Conservation (phyloP, 2,888 invertebrate genomes). For the Acrobasis repandana region DNA sequence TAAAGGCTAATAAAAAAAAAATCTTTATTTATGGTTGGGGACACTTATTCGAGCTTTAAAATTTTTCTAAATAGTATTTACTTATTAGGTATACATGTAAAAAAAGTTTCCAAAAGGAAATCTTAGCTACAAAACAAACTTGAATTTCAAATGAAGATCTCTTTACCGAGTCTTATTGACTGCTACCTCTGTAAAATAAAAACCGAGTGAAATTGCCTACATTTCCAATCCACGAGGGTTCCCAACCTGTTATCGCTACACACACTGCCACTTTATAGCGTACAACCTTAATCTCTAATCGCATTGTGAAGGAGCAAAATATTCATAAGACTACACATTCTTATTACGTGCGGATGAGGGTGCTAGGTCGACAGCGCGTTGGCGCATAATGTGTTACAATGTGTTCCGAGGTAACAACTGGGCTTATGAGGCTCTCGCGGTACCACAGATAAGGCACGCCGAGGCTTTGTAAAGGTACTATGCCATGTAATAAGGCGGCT, state of each 20-base stretch:
- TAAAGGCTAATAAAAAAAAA: no score
- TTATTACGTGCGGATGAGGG: slow-evolving; percentile 66
- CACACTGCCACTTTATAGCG: background rate
- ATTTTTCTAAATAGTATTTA: no score
- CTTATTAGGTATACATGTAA: no score
- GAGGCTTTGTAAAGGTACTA: slow-evolving; percentile 69
- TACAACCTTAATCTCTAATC: slow-evolving; percentile 46
- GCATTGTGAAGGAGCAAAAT: slow-evolving; percentile 60
- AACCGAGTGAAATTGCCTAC: slow-evolving; percentile 2
- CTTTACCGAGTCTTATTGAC: background rate
- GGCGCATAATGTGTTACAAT: slow-evolving; percentile 77
- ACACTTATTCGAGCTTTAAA: no score
- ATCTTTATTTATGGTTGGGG: no score
- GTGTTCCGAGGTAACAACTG: slow-evolving; percentile 77
- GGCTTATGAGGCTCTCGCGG: slow-evolving; percentile 72
- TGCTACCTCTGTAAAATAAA: background rate
- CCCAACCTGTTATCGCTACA: slow-evolving; percentile 5
- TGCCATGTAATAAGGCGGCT: slow-evolving; percentile 71
- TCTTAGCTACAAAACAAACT: background rate
- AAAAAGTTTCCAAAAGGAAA: background rate
- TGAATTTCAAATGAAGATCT: background rate
- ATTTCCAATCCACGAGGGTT: background rate
- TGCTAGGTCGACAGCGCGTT: slow-evolving; percentile 62
- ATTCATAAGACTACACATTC: slow-evolving; percentile 71
- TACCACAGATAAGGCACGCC: slow-evolving; percentile 75